These are phyloP conservation scores for Chesias legatella DNA, from an alignment of 2,888 invertebrate species.

Conservation along the genomic window DNA sequence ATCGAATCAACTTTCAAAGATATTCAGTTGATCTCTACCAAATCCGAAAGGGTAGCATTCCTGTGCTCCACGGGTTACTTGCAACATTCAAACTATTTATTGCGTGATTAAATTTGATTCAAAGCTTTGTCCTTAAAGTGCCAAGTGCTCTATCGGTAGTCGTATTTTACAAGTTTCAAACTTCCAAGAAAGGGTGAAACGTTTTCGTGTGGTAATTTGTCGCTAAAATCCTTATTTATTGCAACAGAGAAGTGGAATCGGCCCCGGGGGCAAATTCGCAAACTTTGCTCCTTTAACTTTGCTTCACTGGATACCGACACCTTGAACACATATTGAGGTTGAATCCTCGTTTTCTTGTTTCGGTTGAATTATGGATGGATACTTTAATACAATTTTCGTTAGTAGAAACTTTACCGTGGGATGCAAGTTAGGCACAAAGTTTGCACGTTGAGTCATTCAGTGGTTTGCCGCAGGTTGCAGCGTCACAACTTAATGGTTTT, in stretches of 20 bases:
- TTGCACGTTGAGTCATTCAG: too few species aligned
- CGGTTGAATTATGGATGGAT: conserved; percentile 63
- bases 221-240: conserved; percentile 80
- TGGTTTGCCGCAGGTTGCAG: conserved; percentile 13
- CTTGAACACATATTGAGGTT: conserved; percentile 76
- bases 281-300: conserved; percentile 76
- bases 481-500: conserved; percentile 32
- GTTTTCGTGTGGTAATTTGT: conserved; percentile 77
- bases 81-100: conserved; percentile 9
- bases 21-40: conserved; percentile 44
- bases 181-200: conserved; percentile 67
- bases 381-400: conserved; percentile 57
- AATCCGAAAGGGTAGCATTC: conserved; percentile 10
- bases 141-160: conserved; percentile 37
- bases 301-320: conserved; percentile 73
- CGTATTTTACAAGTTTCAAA: conserved; percentile 61
- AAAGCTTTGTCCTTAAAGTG: conserved; percentile 40
- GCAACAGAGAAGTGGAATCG: conserved; percentile 75
- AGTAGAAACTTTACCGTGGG: conserved; percentile 13
- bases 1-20: background rate
- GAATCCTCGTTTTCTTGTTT: conserved; percentile 71
- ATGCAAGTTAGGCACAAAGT: too few species aligned
- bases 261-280: conserved; percentile 70
- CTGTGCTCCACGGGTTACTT: conserved; percentile 26
- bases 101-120: conserved; percentile 9